A percentile compares a stretch with the other conserved stretches of the same genome.
Conservation (phyloP, 2,113 vertebrate species). For the Emydocephalus ijimae region DNA sequence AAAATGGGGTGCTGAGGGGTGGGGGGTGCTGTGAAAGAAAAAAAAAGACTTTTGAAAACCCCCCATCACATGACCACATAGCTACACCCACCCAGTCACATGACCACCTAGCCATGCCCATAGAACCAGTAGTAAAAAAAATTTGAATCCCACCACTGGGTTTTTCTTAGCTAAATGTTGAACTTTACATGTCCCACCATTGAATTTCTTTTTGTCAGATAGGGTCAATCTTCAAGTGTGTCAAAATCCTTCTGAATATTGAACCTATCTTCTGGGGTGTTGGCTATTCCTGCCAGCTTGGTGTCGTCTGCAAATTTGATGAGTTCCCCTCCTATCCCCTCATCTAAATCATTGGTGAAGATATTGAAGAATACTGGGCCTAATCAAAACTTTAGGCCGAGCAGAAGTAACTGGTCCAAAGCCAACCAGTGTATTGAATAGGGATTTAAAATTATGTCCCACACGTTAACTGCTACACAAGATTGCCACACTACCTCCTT, state of each 20-base stretch:
- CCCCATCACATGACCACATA: no score
- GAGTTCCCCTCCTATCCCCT: background rate
- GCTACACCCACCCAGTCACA: no score
- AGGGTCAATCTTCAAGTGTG: background rate
- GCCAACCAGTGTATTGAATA: background rate
- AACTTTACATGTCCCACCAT: no score
- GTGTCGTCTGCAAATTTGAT: background rate
- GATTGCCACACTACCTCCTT: background rate
- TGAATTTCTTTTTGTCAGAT: no score
- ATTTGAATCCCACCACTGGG: no score
- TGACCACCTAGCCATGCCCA: no score
- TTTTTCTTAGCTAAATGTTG: no score
- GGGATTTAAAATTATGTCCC: background rate
- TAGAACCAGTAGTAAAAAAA: no score
- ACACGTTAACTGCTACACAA: background rate
- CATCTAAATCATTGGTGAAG: background rate
- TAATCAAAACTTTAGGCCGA: background rate
- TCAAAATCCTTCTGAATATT: background rate
- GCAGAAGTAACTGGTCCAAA: background rate
- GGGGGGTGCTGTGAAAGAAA: no score
- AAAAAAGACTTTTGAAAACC: no score
- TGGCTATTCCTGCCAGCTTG: background rate
- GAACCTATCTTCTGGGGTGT: background rate
- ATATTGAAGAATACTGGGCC: background rate
- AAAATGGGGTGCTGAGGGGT: no score